phyloP scores from a whole-genome alignment of 2,113 vertebrate genomes.

The Dolichallabes microphthalmus region DNA sequence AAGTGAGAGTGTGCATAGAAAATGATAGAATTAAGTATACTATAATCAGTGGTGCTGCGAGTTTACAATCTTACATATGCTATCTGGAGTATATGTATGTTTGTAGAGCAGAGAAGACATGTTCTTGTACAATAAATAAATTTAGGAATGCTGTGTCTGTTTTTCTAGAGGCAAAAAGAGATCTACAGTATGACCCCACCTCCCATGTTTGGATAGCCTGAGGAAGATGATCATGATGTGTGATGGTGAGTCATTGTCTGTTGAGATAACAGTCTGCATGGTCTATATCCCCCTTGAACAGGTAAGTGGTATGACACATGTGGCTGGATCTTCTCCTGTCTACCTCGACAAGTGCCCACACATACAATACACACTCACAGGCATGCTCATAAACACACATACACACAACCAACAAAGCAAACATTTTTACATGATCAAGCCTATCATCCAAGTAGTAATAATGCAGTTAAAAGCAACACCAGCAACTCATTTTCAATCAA shows the following conservation, averaged over 20 bases:
- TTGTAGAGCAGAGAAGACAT: background rate
- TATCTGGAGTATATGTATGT: background rate
- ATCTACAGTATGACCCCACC: slow-evolving; percentile 1
- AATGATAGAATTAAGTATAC: background rate
- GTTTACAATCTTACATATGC: background rate
- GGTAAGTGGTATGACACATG: slow-evolving; percentile 40
- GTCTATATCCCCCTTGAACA: slow-evolving; percentile 24
- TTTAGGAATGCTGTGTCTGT: slow-evolving; percentile 5
- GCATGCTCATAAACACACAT: background rate
- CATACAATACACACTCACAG: background rate
- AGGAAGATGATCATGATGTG: slow-evolving; percentile 8
- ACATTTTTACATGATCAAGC: background rate
- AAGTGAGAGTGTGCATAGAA: slow-evolving; percentile 30
- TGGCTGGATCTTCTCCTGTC: slow-evolving; percentile 19
- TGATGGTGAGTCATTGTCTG: slow-evolving; percentile 47
- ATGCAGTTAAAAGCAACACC: background rate
- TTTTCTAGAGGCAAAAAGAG: background rate
- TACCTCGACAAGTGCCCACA: background rate
- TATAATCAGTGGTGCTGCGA: background rate
- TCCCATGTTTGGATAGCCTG: background rate
- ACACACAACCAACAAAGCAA: background rate
- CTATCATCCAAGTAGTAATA: background rate
- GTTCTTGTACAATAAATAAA: slow-evolving; percentile 4
- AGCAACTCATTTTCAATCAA: background rate
- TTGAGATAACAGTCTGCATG: slow-evolving; percentile 37